phyloP scores from a whole-genome alignment of 1,140 invertebrate species.

The Drosophila tsacasi region DNA sequence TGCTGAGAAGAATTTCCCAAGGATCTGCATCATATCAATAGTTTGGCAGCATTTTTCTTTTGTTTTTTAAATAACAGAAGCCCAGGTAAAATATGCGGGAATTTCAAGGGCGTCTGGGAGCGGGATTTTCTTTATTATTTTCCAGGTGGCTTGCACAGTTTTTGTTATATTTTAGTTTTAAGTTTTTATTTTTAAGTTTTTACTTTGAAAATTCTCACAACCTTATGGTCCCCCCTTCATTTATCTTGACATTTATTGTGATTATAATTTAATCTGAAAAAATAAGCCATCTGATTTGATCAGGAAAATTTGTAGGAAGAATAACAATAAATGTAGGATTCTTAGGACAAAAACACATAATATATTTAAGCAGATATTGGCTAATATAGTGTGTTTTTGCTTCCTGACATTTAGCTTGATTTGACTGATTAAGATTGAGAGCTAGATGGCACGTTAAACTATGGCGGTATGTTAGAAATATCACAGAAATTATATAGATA shows the following conservation, averaged over 20 bases:
- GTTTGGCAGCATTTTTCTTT: slow-evolving; percentile 23
- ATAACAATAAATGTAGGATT: neutral
- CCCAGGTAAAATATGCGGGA: slow-evolving; percentile 33
- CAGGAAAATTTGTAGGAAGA: neutral
- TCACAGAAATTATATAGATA: neutral
- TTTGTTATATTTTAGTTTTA: slow-evolving; percentile 4
- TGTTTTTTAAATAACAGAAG: neutral
- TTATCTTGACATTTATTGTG: slow-evolving; percentile 25
- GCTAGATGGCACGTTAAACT: neutral
- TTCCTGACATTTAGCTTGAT: slow-evolving; percentile 25
- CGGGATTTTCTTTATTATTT: neutral
- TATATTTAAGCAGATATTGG: slow-evolving; percentile 6
- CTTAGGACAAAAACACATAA: neutral
- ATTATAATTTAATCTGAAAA: slow-evolving; percentile 21
- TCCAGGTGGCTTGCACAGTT: slow-evolving; percentile 23
- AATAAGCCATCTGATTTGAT: slow-evolving; percentile 2
- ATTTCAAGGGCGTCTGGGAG: slow-evolving; percentile 27
- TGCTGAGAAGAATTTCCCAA: slow-evolving; percentile 8
- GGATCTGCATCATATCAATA: slow-evolving; percentile 36
- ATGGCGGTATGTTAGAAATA: neutral
- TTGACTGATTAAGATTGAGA: slow-evolving; percentile 38
- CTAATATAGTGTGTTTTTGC: neutral
- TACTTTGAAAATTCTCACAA: neutral
- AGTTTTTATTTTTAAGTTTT: neutral
- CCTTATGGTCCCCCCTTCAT: neutral